Evolutionary conservation across 2,888 invertebrate species (phyloP), one percentile per base, ranked within the genome.

Genomic region (Fragum sueziense): DNA sequence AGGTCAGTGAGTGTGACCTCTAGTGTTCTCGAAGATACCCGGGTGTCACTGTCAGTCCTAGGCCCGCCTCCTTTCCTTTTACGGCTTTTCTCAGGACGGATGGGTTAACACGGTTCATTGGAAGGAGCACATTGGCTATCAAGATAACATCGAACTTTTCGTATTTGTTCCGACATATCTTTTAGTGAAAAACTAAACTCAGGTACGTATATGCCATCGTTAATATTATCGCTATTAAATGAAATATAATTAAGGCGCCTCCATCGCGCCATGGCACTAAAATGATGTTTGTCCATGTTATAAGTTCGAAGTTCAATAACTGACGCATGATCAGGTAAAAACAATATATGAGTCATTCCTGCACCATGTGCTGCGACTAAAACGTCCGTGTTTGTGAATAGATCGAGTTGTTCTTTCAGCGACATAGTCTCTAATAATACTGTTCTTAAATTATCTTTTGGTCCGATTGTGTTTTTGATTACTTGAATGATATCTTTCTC

Each of bases 281-380:
- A 47, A 47, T 47, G 47, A 9, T 9, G n/a, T 47, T 47, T 47
- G 47, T 20, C 14, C 47, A 9, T 47, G 14, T 47, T 14, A 2
- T 20, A 47, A 3, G 47, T 14, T 47, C 47, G 47, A 4, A 79
- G 70, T 76, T 84, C 84, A 9, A 84, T 67, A 4, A 84, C 76
- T 1, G 70, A 70, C 9, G 84, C 84, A 29, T 81, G 79, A 20
- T 52, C 47, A 34, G 80, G 84, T 25, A 84, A 67, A 51, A 68
- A 70, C 74, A 79, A 57, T 4, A 71, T 34, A 52, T 84, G 80
- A 3, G 80, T 47, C 65, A 81, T 79, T 0, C 84, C 84, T 1
- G 84, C 84, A 17, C 84, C 84, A 41, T 84, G 84, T 79, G 81
- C 80, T 11, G 80, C 84, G 25, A 84, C 74, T 9, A 84, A 33